Conservation (phyloP, 2,113 vertebrate species). For the Pachyramphus minor region DNA sequence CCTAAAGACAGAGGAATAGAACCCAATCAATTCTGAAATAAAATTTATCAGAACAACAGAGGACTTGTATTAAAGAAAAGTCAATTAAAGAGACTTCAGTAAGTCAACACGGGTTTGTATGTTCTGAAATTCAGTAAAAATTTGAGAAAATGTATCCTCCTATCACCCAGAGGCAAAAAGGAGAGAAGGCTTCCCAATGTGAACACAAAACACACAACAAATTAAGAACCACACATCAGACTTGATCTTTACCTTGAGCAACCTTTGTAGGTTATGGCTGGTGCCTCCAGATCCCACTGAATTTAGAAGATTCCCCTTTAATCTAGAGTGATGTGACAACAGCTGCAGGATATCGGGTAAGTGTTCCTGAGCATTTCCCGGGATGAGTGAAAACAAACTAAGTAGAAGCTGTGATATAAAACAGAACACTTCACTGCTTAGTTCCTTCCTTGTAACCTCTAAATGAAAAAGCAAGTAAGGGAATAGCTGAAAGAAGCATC, state of each 20-base stretch:
- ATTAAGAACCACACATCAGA: conserved; percentile 57
- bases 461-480: conserved; percentile 36
- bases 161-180: background rate
- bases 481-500: conserved; percentile 12
- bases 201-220: conserved; percentile 62
- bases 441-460: conserved; percentile 56
- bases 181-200: background rate
- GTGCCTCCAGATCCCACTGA: conserved; percentile 68
- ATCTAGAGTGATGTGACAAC: conserved; percentile 79
- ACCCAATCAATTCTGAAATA: background rate
- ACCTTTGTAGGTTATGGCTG: conserved; percentile 71
- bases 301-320: conserved; percentile 78
- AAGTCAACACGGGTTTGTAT: background rate
- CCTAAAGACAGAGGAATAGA: background rate
- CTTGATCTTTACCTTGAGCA: conserved; percentile 78
- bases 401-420: conserved; percentile 85
- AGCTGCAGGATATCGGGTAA: conserved; percentile 80
- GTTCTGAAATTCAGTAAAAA: background rate
- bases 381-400: conserved; percentile 85
- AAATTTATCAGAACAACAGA: background rate
- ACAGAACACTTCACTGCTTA: conserved; percentile 76
- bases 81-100: background rate
- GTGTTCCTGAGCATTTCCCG: conserved; percentile 83
- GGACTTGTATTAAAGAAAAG: background rate
- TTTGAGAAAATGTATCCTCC: background rate